A percentile compares a stretch with the other conserved stretches of the same genome.
Evolutionary conservation across 2,113 vertebrate genomes (phyloP).

Genomic region (Alectura lathami): DNA sequence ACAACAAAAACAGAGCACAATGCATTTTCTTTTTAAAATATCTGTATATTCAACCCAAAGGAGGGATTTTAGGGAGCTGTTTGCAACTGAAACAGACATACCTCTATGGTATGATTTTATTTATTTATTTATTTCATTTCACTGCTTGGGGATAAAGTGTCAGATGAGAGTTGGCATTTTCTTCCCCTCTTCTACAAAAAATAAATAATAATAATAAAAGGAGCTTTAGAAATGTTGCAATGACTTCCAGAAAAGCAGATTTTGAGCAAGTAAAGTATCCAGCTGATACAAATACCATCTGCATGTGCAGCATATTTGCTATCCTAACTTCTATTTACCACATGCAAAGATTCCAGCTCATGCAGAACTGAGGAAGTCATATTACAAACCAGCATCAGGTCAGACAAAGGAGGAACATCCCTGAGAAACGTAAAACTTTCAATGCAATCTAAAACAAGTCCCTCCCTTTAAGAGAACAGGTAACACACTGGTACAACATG

Average conservation of each 20-base stretch:
- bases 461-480: neutral
- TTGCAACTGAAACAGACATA: neutral
- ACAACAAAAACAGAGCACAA: neutral
- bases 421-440: neutral
- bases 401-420: neutral
- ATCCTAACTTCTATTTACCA: neutral
- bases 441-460: neutral
- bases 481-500: fast-evolving
- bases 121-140: neutral
- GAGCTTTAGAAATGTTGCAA: neutral
- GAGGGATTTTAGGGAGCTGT: neutral
- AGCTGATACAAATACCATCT: neutral
- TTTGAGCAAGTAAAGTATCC: neutral
- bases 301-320: fast-evolving
- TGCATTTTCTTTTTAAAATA: neutral
- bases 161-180: neutral
- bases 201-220: neutral
- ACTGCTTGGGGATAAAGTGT: neutral
- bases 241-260: neutral
- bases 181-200: neutral
- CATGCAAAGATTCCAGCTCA: neutral
- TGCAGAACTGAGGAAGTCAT: neutral
- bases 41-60: neutral
- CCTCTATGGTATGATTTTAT: neutral
- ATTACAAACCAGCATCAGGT: neutral